Evolutionary conservation across 2,113 vertebrate genomes (phyloP).

Genomic region (Dryoscopus gambensis): DNA sequence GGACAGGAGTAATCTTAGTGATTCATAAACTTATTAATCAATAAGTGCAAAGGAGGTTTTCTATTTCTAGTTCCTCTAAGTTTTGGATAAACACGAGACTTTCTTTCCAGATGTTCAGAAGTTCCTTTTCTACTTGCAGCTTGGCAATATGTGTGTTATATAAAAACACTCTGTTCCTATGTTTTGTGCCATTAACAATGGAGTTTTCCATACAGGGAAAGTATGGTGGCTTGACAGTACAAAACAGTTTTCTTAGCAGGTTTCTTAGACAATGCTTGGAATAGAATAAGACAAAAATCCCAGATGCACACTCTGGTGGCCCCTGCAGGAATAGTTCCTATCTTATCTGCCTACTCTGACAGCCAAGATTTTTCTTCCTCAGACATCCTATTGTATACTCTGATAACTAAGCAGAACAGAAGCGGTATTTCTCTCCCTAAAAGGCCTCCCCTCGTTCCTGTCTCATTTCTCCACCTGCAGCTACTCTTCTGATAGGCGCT

Average conservation of each 20-base stretch:
- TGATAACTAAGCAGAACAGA: constrained; percentile 4
- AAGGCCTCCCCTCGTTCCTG: neutral
- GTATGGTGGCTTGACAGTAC: neutral
- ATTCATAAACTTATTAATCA: neutral
- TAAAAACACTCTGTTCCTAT: neutral
- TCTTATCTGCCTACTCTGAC: neutral
- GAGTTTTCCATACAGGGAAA: neutral
- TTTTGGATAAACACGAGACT: neutral
- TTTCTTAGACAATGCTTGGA: neutral
- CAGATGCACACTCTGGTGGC: neutral
- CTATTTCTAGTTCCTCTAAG: neutral
- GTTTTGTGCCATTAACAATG: neutral
- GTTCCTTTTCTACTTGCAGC: neutral
- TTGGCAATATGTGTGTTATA: neutral
- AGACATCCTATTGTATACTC: neutral
- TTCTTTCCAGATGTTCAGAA: neutral
- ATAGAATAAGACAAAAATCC: neutral
- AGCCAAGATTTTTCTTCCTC: neutral
- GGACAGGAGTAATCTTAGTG: neutral
- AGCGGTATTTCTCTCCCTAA: neutral
- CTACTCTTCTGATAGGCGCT: neutral
- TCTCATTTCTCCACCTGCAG: constrained; percentile 42
- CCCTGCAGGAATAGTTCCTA: neutral
- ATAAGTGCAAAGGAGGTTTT: neutral
- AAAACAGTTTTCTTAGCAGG: neutral